Base-by-base conservation (phyloP, 2,888 invertebrate species). In the Polyommatus iphigenia region DNA sequence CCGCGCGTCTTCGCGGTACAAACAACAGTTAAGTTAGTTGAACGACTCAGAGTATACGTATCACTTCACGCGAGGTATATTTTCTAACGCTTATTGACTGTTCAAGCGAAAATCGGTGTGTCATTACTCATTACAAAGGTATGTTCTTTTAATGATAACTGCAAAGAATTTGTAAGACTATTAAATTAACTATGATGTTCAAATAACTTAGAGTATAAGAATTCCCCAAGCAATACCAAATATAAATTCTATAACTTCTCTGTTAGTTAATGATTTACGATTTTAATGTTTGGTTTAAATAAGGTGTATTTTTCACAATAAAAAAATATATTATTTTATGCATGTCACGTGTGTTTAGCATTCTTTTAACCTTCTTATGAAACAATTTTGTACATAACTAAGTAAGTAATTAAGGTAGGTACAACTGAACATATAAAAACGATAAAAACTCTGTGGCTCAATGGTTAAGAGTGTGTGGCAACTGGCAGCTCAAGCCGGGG, bases 21-120 rank as follows among this genome's bases (percentile, higher is more conserved):
- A 54, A 50, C 75, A 29, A 75, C 75, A 75, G 75, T 75, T 75
- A 75, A 75, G 75, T 54, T 75, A 73, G 75, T 75, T 29, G 29
- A 41, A 73, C 73, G 73, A 24, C 73, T 15, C 50, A 29, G 15
- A 8, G 50, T 54, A 54, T 50, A 75, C 75, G 46, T 41, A 41
- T 75, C 29, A 18, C 15, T 15, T 15, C 46, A 29, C 54, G 46
- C 24, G 20, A 29, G 24, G 3, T 10, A 41, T 24, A 24, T 18
- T 29, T 24, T 46, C 29, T 50, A 54, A 24, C 15, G 29, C 15
- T 75, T 54, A 18, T 29, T 24, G 13, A 54, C 8, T 46, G 54
- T 73, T 73, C 1, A 15, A 67, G n/a, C 67, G 13, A 67, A 67
- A 67, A 67, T 29, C 29, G 29, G 29, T 67, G 67, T 62, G 10